Percentiles rank a stretch among this genome's conserved stretches.
Evolutionary conservation across 2,797 vertebrate species (phyloP).

Genomic region (Melanotaenia parkinsoni): DNA sequence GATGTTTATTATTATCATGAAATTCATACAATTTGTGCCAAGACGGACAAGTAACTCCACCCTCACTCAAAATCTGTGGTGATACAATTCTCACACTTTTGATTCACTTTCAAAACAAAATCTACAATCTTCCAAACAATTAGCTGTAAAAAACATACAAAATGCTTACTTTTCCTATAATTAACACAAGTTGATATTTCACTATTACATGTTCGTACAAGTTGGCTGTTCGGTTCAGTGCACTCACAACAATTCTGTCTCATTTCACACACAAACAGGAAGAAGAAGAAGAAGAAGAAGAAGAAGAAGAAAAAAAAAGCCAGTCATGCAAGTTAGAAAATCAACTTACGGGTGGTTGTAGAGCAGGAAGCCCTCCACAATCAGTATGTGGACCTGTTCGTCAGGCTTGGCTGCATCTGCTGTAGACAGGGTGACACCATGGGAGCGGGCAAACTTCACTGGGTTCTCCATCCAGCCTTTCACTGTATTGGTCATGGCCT

Average conservation of each 20-base stretch:
- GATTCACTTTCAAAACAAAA: background rate
- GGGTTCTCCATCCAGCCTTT: slow-evolving; percentile 91
- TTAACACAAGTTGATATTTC: background rate
- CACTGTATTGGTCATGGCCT: slow-evolving; percentile 92
- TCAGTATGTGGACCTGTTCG: slow-evolving; percentile 86
- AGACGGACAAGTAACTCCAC: background rate
- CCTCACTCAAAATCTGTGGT: background rate
- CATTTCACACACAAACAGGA: background rate
- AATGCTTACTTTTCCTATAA: background rate
- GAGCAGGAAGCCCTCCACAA: slow-evolving; percentile 95
- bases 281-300: background rate
- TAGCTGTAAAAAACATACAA: background rate
- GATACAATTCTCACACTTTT: background rate
- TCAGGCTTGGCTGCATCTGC: slow-evolving; percentile 69
- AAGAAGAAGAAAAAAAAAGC: background rate
- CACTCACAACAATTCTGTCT: background rate
- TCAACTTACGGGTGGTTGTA: slow-evolving; percentile 89
- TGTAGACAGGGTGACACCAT: slow-evolving; percentile 83
- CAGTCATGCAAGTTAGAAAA: background rate
- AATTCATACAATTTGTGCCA: background rate
- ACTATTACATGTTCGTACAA: background rate
- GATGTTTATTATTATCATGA: background rate
- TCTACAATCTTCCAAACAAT: background rate
- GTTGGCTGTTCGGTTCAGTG: background rate
- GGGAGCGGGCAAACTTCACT: slow-evolving; percentile 92